Conservation (phyloP, 2,797 vertebrate species). For the Epinephelus coioides region DNA sequence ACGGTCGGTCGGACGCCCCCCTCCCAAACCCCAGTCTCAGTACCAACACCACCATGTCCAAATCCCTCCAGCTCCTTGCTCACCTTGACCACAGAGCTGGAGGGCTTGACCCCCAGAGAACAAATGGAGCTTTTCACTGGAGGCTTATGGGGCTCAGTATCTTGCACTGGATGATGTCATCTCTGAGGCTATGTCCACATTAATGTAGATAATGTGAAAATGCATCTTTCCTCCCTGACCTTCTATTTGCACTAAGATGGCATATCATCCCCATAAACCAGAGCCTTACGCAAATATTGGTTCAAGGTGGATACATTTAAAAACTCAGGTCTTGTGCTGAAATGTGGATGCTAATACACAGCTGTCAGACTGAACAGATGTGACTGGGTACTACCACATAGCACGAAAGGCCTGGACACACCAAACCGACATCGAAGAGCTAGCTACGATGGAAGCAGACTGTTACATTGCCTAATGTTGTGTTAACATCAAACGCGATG, state of each 20-base stretch:
- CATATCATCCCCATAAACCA: not conserved
- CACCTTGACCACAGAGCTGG: slow-evolving; percentile 56
- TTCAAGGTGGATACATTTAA: not conserved
- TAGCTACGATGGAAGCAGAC: too few relatives aligned
- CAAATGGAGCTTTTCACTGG: slow-evolving; percentile 68
- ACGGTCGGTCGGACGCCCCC: slow-evolving; percentile 81
- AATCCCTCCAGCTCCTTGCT: slow-evolving; percentile 24
- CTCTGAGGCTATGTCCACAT: not conserved
- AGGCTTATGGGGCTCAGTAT: slow-evolving; percentile 33
- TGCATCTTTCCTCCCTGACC: slow-evolving; percentile 1
- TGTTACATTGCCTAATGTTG: too few relatives aligned
- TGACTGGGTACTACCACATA: not conserved
- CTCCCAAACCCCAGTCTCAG: slow-evolving; percentile 80
- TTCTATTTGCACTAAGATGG: not conserved
- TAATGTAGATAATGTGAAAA: slow-evolving; percentile 6
- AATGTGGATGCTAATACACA: not conserved
- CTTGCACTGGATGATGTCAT: slow-evolving; percentile 33
- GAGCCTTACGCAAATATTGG: not conserved
- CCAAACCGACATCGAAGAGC: too few relatives aligned
- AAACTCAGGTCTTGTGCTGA: not conserved
- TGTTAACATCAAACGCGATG: too few relatives aligned
- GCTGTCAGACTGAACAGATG: not conserved
- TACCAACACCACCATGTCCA: slow-evolving; percentile 47
- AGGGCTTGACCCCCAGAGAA: slow-evolving; percentile 76
- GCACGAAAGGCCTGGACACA: not conserved